Percentiles rank a stretch among this genome's conserved stretches.
phyloP scores from a whole-genome alignment of 2,888 invertebrate species.

The Ennomos quercinarius region DNA sequence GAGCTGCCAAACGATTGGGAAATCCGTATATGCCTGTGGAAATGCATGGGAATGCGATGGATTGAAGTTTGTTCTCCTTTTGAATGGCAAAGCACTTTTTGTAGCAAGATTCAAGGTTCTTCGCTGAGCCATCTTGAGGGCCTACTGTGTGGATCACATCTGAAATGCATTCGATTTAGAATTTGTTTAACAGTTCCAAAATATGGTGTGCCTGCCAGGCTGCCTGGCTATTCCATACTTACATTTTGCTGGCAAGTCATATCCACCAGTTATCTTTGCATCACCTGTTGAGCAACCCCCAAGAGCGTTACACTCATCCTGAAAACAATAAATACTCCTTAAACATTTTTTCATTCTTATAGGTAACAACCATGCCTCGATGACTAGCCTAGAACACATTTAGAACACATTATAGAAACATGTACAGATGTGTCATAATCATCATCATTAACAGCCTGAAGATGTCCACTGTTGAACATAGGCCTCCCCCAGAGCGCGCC shows the following conservation, averaged over 20 bases:
- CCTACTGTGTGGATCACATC: constrained; percentile 97
- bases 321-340: constrained; percentile 35
- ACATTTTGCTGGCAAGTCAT: constrained; percentile 94
- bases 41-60: constrained; percentile 95
- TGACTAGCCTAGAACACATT: no score
- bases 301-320: constrained; percentile 89
- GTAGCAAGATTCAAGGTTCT: constrained; percentile 89
- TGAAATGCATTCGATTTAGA: constrained; percentile 68
- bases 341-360: no score
- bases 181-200: not conserved
- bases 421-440: no score
- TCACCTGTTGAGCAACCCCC: constrained; percentile 92
- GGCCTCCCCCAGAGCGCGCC: no score
- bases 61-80: constrained; percentile 82
- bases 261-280: constrained; percentile 93
- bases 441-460: no score
- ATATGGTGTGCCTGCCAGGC: not conserved
- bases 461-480: no score
- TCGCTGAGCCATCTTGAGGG: constrained; percentile 90
- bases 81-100: constrained; percentile 86
- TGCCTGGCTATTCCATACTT: constrained; percentile 55
- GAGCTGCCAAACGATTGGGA: constrained; percentile 91
- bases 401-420: no score
- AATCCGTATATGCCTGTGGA: constrained; percentile 97
- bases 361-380: no score